Evolutionary conservation across 2,113 vertebrate species (phyloP).

Genomic region (Willisornis vidua): DNA sequence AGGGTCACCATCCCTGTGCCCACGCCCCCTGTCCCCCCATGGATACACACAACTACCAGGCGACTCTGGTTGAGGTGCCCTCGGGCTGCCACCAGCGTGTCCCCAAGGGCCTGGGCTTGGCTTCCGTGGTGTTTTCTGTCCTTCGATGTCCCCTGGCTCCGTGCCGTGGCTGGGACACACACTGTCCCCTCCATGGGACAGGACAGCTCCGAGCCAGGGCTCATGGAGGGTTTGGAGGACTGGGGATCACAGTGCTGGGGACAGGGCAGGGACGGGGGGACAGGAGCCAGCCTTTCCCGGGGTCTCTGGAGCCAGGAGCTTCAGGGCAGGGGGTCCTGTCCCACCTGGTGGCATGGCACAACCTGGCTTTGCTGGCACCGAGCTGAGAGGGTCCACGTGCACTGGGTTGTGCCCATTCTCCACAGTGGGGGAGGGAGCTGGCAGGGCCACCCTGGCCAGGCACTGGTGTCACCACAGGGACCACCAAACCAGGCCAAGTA

Average conservation of each 20-base stretch:
- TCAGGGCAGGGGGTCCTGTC: background rate
- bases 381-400: fast-evolving
- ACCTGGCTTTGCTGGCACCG: background rate
- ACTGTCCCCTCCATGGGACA: background rate
- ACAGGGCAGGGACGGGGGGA: background rate
- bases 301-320: background rate
- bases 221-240: background rate
- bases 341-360: background rate
- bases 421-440: background rate
- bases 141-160: background rate
- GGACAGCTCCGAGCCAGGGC: fast-evolving
- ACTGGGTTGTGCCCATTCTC: background rate
- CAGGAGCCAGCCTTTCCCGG: background rate
- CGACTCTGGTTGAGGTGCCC: background rate
- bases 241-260: fast-evolving
- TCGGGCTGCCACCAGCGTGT: background rate
- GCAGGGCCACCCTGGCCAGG: background rate
- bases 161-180: background rate
- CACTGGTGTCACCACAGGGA: background rate
- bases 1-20: background rate
- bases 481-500: fast-evolving
- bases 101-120: background rate
- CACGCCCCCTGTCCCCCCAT: background rate
- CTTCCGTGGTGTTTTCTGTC: background rate
- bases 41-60: background rate